Conservation (phyloP, 2,888 invertebrate genomes). For the Ichneumoninae sp. region DNA sequence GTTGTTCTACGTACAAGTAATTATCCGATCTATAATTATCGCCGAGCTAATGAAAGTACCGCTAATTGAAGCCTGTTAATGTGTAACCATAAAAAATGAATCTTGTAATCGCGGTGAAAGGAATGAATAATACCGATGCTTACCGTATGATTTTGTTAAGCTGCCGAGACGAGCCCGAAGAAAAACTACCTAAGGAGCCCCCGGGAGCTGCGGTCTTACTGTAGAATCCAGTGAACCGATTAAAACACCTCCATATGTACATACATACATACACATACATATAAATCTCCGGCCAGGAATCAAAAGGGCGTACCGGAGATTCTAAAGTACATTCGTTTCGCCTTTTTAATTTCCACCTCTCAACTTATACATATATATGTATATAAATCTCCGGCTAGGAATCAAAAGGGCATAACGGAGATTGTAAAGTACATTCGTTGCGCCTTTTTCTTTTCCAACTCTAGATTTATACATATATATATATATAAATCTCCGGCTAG, state of each 20-base stretch:
- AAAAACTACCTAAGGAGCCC: constrained; percentile 43
- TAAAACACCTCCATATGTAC: constrained; percentile 40
- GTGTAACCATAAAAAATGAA: constrained; percentile 37
- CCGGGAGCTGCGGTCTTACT: constrained; percentile 11
- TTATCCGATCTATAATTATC: constrained; percentile 35
- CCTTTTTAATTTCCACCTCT: too few relatives aligned
- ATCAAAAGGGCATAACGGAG: too few relatives aligned
- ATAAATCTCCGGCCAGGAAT: too few relatives aligned
- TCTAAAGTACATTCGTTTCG: too few relatives aligned
- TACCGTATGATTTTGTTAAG: constrained; percentile 13
- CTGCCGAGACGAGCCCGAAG: constrained; percentile 7
- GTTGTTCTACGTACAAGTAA: neutral
- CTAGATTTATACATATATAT: neutral
- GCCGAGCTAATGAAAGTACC: constrained; percentile 35
- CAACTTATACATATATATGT: too few relatives aligned
- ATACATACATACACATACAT: neutral
- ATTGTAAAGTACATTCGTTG: too few relatives aligned
- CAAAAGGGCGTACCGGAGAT: too few relatives aligned
- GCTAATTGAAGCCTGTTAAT: constrained; percentile 33
- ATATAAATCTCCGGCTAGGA: too few relatives aligned
- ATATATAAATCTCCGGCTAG: too few relatives aligned
- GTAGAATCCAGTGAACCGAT: constrained; percentile 27
- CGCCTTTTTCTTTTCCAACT: too few relatives aligned
- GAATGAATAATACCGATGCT: constrained; percentile 37
- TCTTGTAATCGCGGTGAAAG: constrained; percentile 36